Base-by-base conservation (phyloP, 92 coral and sea anemone genomes). In the Micromussa lordhowensis region DNA sequence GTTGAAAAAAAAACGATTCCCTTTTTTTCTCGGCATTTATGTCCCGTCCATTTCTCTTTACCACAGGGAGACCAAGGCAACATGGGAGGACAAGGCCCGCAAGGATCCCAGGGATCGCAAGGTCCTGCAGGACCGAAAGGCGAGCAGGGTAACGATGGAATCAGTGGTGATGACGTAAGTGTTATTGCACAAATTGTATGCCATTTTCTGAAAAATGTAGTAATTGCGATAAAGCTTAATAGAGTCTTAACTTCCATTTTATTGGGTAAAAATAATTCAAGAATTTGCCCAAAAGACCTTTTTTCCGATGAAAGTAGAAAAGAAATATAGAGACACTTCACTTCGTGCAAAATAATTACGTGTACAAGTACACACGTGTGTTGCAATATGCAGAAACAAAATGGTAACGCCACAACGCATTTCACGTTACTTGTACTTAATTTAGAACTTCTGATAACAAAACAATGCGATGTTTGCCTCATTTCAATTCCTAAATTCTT, bases 91-190 rank as follows among this genome's bases (percentile, higher is more conserved):
- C 88, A 84, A 35, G 88, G 88, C 12, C 54, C 24, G 8, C 80
- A 49, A 44, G 88, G 88, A 29, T 16, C 64, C 0, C 36, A 22
- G 21, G 88, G 88, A 40, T 13, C 71, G 1, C 53, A 44, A n/a
- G 88, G 88, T 4, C 59, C 64, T 40, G 18, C 17, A 31, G 88
- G 88, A 17, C 35, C 29, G 54, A 72, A 84, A 53, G 88, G 88
- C 24, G 81, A 22, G 55, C 80, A 75, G 72, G 88, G 88, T 57
- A 58, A 36, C 5, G 80, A 84, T 48, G 88, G 88, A 58, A 48
- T 3, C 24, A 74, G 15, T 58, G 88, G 88, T 15, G 88, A 84
- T 58, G 88, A 84, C 26, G 88, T 84, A 74, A 84, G 88, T 84
- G 17, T 22, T 31, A 82, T 66, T 28, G 34, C 34, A 26, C n/a